Evolutionary conservation across 2,888 invertebrate genomes (phyloP), one percentile per base, ranked within the genome.

Genomic region (Parnassius glacialis): DNA sequence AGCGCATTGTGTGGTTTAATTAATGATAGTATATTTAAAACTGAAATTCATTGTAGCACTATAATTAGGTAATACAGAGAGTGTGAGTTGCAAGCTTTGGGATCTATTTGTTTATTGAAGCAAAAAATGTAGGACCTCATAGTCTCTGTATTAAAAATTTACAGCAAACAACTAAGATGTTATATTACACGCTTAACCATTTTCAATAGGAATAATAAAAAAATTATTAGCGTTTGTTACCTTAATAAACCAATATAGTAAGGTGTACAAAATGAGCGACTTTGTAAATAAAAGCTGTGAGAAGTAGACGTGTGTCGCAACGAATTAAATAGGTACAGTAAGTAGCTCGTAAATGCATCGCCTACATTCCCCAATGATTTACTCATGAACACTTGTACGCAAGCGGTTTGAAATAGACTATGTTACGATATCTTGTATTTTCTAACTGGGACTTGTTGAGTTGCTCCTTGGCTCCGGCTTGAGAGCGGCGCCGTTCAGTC

Each of bases 401-500:
- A 43, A 60, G 54, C 54, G 52, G 48, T 62, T 52, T 52, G 34
- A 51, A 61, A 52, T n/a, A 41, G 34, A 44, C 52, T 16, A 47
- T 42, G 9, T 62, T 62, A 47, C 52, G 57, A 48, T 53, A 57
- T 50, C 50, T 5, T 44, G n/a, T 47, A 41, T 47, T 47, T 59
- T 70, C 78, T 92, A 92, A 84, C 92, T 92, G 65, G 92, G 91
- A 69, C 92, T 91, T 45, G 91, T 92, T 1, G 88, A 85, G 76
- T 87, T 90, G 73, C 92, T 92, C 62, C 92, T 76, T 10, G 92
- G 91, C 69, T 92, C 91, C 0, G 86, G 72, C 71, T 92, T 91
- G 57, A 90, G 73, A 42, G 81, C 71, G 13, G 82, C 65, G 58
- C 91, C 88, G 65, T 91, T 91, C 56, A 90, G 74, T 80, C 84